Evolutionary conservation across 2,113 vertebrate genomes (phyloP).

Genomic region (Psephotus haematonotus): DNA sequence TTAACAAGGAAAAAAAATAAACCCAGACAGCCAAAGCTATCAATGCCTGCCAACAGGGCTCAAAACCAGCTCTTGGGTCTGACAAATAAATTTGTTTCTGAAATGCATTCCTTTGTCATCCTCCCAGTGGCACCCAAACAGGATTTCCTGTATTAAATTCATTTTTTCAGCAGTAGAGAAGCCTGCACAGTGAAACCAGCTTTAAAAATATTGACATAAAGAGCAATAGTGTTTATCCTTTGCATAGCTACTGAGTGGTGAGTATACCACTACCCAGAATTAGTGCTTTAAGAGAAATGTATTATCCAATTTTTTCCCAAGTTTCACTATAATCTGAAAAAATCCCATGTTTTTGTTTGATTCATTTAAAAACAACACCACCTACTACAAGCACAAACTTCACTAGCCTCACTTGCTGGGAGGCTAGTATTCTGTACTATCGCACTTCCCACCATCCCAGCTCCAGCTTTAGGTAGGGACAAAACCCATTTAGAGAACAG

Average conservation of each 20-base stretch:
- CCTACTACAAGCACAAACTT: neutral
- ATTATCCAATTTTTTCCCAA: neutral
- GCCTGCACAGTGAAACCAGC: neutral
- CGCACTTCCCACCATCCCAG: neutral
- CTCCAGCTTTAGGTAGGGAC: neutral
- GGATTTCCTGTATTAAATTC: constrained; percentile 3
- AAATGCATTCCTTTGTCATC: neutral
- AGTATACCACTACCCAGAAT: neutral
- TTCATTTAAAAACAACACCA: neutral
- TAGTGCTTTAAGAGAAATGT: neutral
- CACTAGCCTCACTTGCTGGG: neutral
- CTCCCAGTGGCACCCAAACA: neutral
- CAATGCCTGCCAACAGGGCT: neutral
- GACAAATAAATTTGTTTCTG: neutral
- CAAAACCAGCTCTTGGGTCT: neutral
- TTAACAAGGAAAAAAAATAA: neutral
- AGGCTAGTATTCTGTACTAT: neutral
- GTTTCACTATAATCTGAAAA: neutral
- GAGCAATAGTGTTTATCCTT: neutral
- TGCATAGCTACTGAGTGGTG: neutral
- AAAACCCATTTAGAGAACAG: neutral
- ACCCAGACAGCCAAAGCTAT: neutral
- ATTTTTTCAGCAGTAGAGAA: neutral
- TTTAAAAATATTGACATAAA: neutral
- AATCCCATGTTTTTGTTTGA: neutral